Evolutionary conservation across 2,797 vertebrate genomes (phyloP), one percentile per base, ranked within the genome.

Genomic region (Psittacula derbiana): DNA sequence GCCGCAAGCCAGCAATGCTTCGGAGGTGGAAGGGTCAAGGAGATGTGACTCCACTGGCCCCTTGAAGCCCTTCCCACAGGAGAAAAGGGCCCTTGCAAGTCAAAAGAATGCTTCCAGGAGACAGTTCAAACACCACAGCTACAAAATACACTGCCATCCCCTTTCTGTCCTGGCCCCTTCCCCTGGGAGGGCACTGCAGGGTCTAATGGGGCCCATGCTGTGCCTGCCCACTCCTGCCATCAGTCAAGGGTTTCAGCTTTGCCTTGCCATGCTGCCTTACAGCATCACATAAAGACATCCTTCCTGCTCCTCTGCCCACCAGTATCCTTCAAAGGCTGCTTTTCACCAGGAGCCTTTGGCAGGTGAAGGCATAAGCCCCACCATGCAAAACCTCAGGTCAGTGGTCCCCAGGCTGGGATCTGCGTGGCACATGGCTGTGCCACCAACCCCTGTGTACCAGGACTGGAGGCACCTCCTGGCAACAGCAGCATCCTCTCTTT

Each of bases 81-180:
- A 66, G 44, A 89, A 89, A 28, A 1, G 16, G 18, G 12, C 49
- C 36, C 18, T 55, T 60, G 33, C 57, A 66, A 84, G 23, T 64
- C 78, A 65, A 85, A 85, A 61, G 15, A 71, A 41, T 9, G 70
- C 21, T 85, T 73, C 69, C 36, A 93, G 60, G 10, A 82, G n/a
- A 31, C 17, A 89, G 28, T 81, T 80, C 43, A 33, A 82, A 8
- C 44, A 52, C 23, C 61, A 78, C 50, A 58, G 49, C 64, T 31
- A 62, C 0, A 0, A 9, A 75, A 65, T 6, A 57, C 1, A 1
- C 20, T 70, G 70, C 44, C 28, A 31, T 4, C 4, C 19, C 30
- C 21, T 38, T 60, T 38, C 40, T 60, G 28, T 24, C 19, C 61
- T 13, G 8, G 15, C 7, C 24, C 28, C 6, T 46, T 69, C 10